These are phyloP conservation scores for Micronycteris hirsuta DNA, from an alignment of 2,113 vertebrate species.

Conservation along the genomic window DNA sequence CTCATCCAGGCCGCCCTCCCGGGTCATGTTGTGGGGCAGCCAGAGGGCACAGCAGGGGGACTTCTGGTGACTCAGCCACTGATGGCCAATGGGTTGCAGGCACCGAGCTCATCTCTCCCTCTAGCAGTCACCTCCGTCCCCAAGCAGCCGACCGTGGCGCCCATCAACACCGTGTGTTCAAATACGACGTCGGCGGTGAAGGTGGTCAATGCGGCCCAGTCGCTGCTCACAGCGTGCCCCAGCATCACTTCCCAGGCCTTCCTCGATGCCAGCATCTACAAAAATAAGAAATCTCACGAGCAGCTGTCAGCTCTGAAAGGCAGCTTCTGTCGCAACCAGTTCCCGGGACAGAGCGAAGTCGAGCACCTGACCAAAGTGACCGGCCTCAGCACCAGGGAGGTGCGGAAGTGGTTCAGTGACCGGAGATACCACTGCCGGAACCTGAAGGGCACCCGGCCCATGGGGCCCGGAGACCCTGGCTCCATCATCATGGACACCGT, in stretches of 20 bases:
- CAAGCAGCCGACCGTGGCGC: conserved; percentile 82
- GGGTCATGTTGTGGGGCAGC: conserved; percentile 86
- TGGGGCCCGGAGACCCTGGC: conserved; percentile 68
- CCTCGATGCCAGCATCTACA: conserved; percentile 90
- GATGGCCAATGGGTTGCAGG: conserved; percentile 92
- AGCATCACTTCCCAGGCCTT: conserved; percentile 83
- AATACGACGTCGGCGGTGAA: conserved; percentile 77
- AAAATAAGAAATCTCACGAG: conserved; percentile 96
- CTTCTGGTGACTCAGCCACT: conserved; percentile 94
- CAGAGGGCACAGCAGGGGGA: conserved; percentile 85
- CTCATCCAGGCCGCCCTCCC: conserved; percentile 88
- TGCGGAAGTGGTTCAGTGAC: conserved; percentile 99
- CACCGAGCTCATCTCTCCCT: conserved; percentile 88
- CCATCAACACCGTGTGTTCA: conserved; percentile 86
- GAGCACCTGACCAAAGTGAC: conserved; percentile 92
- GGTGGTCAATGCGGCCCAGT: conserved; percentile 82
- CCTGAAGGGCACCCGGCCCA: conserved; percentile 84
- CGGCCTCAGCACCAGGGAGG: conserved; percentile 91
- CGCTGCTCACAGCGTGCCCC: conserved; percentile 77
- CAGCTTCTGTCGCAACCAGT: conserved; percentile 92
- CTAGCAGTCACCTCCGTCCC: conserved; percentile 87
- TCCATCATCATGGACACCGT: conserved; percentile 71
- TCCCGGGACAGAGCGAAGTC: conserved; percentile 94
- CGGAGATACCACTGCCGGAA: conserved; percentile 95
- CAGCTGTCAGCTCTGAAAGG: conserved; percentile 93